Percentiles rank a stretch among this genome's conserved stretches.
phyloP scores from a whole-genome alignment of 2,797 vertebrate species.

The Xenentodon cancila region DNA sequence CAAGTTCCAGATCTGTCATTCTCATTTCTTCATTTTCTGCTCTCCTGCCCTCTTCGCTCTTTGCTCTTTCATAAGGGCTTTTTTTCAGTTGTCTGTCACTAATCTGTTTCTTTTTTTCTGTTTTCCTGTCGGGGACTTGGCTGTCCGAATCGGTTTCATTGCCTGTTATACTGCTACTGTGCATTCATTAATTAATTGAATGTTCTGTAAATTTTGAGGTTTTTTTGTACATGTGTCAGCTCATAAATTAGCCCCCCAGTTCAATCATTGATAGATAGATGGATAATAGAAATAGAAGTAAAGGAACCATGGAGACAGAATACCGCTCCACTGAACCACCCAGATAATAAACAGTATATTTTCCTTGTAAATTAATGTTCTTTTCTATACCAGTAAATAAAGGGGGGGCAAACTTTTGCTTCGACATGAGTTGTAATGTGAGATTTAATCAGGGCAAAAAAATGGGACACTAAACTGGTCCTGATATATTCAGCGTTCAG shows the following conservation, averaged over 20 bases:
- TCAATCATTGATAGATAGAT: too few relatives aligned
- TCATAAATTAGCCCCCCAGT: too few relatives aligned
- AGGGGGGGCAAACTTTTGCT: neutral
- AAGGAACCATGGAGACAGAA: too few relatives aligned
- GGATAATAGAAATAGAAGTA: too few relatives aligned
- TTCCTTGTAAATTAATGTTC: conserved; percentile 1
- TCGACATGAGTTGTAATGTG: conserved; percentile 3
- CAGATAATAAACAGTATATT: neutral
- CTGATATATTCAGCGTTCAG: conserved; percentile 36
- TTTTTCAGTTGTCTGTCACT: conserved; percentile 3
- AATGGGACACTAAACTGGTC: conserved; percentile 26
- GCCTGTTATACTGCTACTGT: neutral
- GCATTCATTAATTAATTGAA: neutral
- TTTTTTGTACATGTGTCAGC: neutral
- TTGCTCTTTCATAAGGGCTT: conserved; percentile 24
- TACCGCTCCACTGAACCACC: too few relatives aligned
- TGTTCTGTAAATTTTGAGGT: neutral
- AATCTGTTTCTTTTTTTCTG: conserved; percentile 11
- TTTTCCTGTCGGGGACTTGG: neutral
- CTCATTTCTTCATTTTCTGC: conserved; percentile 25
- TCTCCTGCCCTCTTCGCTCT: conserved; percentile 5
- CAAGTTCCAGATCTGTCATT: conserved; percentile 15
- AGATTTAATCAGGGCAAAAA: conserved; percentile 34
- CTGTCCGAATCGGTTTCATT: too few relatives aligned
- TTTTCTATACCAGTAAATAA: conserved; percentile 3